Evolutionary conservation across 2,888 invertebrate genomes (phyloP).

Genomic region (Homarus gammarus): DNA sequence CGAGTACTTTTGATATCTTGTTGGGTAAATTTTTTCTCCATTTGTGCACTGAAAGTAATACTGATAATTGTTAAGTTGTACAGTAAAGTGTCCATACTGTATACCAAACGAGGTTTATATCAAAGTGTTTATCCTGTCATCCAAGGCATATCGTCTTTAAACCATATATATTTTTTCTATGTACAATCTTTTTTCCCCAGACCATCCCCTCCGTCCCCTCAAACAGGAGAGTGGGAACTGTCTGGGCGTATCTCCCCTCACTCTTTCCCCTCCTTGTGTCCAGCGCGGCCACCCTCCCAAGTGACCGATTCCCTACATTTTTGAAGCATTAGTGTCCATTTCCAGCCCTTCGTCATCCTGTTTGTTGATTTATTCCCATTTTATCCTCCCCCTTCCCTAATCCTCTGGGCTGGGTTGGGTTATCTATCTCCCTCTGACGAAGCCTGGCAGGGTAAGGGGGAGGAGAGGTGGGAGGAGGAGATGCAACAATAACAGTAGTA

Average conservation of each 20-base stretch:
- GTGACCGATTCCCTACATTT: slow-evolving; percentile 59
- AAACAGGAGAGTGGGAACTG: neutral
- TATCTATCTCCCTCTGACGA: neutral
- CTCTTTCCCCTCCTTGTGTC: neutral
- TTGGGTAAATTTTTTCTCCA: no score
- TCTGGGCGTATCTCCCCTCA: slow-evolving; percentile 9
- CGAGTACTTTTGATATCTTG: no score
- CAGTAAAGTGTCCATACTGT: no score
- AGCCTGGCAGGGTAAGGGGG: neutral
- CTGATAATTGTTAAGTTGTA: no score
- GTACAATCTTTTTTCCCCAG: no score
- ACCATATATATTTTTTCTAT: no score
- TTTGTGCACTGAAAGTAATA: no score
- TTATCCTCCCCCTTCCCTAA: slow-evolving; percentile 29
- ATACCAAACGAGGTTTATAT: no score
- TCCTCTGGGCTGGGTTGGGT: slow-evolving; percentile 13
- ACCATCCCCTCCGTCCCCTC: neutral
- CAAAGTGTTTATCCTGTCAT: no score
- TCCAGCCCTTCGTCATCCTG: slow-evolving; percentile 35
- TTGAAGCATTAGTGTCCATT: slow-evolving; percentile 64
- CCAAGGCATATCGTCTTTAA: no score
- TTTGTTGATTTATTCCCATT: slow-evolving; percentile 58
- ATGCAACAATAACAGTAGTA: neutral
- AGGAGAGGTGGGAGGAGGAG: neutral
- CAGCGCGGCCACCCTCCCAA: slow-evolving; percentile 6